Base-by-base conservation (phyloP, 2,888 invertebrate species). In the Acanthopleura granulata region DNA sequence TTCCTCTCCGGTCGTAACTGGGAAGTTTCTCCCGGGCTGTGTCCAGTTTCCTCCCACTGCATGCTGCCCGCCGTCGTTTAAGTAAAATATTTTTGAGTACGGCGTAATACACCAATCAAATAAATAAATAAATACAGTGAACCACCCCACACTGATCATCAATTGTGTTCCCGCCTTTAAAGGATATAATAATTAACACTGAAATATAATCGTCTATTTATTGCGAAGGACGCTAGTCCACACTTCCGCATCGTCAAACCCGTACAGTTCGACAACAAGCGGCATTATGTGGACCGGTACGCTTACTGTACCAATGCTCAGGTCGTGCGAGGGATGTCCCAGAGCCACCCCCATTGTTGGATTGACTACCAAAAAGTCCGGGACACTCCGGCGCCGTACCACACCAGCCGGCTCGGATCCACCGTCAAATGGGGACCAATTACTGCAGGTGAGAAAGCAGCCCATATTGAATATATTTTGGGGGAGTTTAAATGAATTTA, bases 361-460 rank as follows among this genome's bases (percentile, higher is more conserved):
- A 82, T 90, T 6, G 89, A 85, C 73, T 78, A 84, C 18, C 85
- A 88, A 75, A 85, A 84, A 82, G 79, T 83, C 66, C 77, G 85
- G 9, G 78, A 83, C 49, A 85, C 88, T 40, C 83, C 85, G 0
- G 79, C 79, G 51, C 82, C 86, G 61, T 87, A 90, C 77, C 84
- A 88, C 80, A 86, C 86, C 0, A 86, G 88, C 74, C 77, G 87
- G 62, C 84, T 84, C 9, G 86, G 88, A 12, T 88, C 90, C 0
- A 85, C 87, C 12, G 85, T 87, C 49, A 81, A 85, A 72, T 90
- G 90, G 90, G 90, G 90, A 14, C 88, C 86, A 12, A 84, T 88
- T 74, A 89, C 86, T 83, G 81, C 86, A 62, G 90, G 90, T 89
- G 76, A 75, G 84, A 74, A 11, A 40, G n/a, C n/a, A n/a, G n/a